phyloP scores from a whole-genome alignment of 2,888 invertebrate genomes.

The Lucinisca nassula region DNA sequence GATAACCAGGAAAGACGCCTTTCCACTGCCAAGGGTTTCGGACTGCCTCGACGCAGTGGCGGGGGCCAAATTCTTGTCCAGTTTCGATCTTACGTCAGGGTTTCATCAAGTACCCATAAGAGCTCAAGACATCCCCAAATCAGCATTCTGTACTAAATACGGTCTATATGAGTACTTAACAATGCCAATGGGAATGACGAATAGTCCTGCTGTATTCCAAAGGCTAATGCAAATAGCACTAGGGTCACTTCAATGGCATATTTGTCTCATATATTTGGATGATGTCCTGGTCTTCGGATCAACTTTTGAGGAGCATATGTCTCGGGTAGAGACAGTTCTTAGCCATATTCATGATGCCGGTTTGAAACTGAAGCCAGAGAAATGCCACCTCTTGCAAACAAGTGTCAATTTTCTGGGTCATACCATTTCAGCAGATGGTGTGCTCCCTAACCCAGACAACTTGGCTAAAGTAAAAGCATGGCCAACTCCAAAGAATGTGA shows the following conservation, averaged over 20 bases:
- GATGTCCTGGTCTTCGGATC: slow-evolving; percentile 60
- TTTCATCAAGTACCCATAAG: slow-evolving; percentile 52
- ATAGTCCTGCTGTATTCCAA: slow-evolving; percentile 40
- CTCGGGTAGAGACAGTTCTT: slow-evolving; percentile 48
- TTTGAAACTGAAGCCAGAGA: slow-evolving; percentile 57
- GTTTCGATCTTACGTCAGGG: slow-evolving; percentile 42
- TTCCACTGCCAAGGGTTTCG: slow-evolving; percentile 16
- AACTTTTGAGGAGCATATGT: slow-evolving; percentile 56
- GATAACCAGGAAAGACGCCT: no score
- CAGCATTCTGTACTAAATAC: slow-evolving; percentile 44
- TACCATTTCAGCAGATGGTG: slow-evolving; percentile 45
- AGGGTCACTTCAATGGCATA: slow-evolving; percentile 62
- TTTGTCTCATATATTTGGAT: slow-evolving; percentile 66
- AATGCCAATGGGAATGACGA: slow-evolving; percentile 53
- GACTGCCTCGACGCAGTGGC: slow-evolving; percentile 38
- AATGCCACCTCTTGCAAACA: slow-evolving; percentile 49
- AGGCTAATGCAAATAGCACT: slow-evolving; percentile 31
- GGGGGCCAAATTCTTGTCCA: slow-evolving; percentile 43
- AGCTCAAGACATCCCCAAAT: slow-evolving; percentile 36
- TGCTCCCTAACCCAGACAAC: slow-evolving; percentile 44
- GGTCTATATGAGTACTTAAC: slow-evolving; percentile 45
- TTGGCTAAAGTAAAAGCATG: slow-evolving; percentile 30
- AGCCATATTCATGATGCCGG: slow-evolving; percentile 38
- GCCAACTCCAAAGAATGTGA: slow-evolving; percentile 37
- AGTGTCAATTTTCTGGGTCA: slow-evolving; percentile 55